Base-by-base conservation (phyloP, 2,888 invertebrate genomes). In the Balanococcus diminutus region DNA sequence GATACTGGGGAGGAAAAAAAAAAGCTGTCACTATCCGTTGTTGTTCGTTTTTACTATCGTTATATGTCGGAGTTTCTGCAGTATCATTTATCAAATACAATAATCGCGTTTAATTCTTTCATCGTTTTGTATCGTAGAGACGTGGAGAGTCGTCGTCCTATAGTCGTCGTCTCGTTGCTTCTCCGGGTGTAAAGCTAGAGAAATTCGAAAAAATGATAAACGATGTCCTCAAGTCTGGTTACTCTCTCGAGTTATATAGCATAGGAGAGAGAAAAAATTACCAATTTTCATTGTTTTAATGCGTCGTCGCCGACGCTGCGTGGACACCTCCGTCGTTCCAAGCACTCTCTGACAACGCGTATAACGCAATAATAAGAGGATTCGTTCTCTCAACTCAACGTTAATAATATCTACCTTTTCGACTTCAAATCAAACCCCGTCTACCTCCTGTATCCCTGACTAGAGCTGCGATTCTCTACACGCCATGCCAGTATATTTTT, bases 61-160 rank as follows among this genome's bases (percentile, higher is more conserved):
- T 67, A 19, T 67, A 19, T 42, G 51, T 51, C 51, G 51, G 51
- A 9, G 51, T 8, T 51, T 4, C 51, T 19, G 1, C 0, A 5
- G 61, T 67, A 67, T 67, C 61, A 67, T 67, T 67, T 67, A 67
- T 67, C 61, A 67, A 67, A 67, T 67, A 67, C 61, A 67, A 67
- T 67, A 67, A 67, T 67, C 61, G 61, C 61, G 61, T 67, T 67
- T 67, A 67, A 67, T 67, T 67, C 61, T 67, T 67, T 67, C 61
- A 67, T 67, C 25, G 61, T 67, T 67, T 28, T 28, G 61, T 28
- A 67, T 28, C 61, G 61, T 56, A n/a, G n/a, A 5, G 5, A 39
- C 22, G 22, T 56, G 56, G n/a, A n/a, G n/a, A n/a, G 42, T 42
- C 42, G 42, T 42, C 42, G 14, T 14, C n/a, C n/a, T 42, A 42